phyloP scores from a whole-genome alignment of 2,113 vertebrate species.

The Prochilodus magdalenae region DNA sequence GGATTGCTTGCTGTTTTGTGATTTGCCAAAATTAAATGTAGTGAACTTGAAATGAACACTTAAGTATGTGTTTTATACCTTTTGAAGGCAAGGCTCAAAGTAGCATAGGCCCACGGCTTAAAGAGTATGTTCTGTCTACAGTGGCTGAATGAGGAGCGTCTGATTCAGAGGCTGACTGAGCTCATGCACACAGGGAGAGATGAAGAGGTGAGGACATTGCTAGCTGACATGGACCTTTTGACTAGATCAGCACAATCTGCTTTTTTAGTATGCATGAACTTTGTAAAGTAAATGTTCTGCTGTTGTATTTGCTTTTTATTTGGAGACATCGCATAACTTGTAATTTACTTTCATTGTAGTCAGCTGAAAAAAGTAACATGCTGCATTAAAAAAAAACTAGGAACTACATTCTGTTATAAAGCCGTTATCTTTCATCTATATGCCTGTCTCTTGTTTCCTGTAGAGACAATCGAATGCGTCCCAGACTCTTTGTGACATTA shows the following conservation, averaged over 20 bases:
- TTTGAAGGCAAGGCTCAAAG: background rate
- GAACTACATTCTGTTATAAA: background rate
- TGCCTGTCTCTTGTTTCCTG: background rate
- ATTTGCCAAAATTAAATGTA: background rate
- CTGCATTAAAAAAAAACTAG: background rate
- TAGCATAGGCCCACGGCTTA: background rate
- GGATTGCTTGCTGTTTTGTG: background rate
- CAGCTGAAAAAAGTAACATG: background rate
- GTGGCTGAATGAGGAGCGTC: slow-evolving; percentile 93
- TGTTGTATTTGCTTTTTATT: too few relatives aligned
- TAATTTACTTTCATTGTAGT: background rate
- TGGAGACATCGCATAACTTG: background rate
- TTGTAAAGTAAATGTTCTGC: too few relatives aligned
- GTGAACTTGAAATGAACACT: background rate
- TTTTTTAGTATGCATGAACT: background rate
- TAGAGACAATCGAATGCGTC: slow-evolving; percentile 98
- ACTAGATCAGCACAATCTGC: background rate
- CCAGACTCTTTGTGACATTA: slow-evolving; percentile 94
- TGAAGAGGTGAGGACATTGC: slow-evolving; percentile 86
- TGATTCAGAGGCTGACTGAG: slow-evolving; percentile 90
- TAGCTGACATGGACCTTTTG: background rate
- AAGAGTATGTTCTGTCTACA: slow-evolving; percentile 62
- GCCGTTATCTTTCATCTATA: slow-evolving; percentile 34
- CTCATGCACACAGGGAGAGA: slow-evolving; percentile 90
- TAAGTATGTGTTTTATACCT: slow-evolving; percentile 2